Evolutionary conservation across 2,113 vertebrate species (phyloP).

Genomic region (Oplegnathus fasciatus): DNA sequence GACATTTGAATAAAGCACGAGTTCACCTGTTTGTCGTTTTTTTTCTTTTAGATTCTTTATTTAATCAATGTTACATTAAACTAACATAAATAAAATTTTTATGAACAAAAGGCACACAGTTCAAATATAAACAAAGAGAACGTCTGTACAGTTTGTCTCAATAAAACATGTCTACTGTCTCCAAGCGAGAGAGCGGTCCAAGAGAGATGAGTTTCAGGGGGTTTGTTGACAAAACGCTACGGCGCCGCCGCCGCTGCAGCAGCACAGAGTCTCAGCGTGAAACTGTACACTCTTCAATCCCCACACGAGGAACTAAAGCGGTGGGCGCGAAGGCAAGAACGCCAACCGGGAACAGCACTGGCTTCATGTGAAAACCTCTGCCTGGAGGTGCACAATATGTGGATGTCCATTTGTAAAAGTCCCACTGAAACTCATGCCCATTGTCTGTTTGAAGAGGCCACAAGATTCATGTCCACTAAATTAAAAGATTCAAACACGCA

Average conservation of each 20-base stretch:
- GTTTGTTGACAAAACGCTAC: slow-evolving; percentile 55
- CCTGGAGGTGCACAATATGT: slow-evolving; percentile 52
- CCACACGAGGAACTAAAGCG: slow-evolving; percentile 41
- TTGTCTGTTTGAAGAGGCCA: slow-evolving; percentile 72
- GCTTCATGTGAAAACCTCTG: slow-evolving; percentile 60
- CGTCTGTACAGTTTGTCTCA: slow-evolving; percentile 89
- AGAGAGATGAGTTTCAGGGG: slow-evolving; percentile 73
- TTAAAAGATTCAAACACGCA: slow-evolving; percentile 72
- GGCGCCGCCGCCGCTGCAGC: background rate
- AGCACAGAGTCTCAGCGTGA: slow-evolving; percentile 50
- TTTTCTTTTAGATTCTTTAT: slow-evolving; percentile 80
- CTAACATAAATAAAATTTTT: slow-evolving; percentile 95
- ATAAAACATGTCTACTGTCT: slow-evolving; percentile 80
- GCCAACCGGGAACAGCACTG: slow-evolving; percentile 56
- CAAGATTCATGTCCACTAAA: slow-evolving; percentile 70
- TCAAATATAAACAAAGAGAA: slow-evolving; percentile 91
- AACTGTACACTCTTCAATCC: slow-evolving; percentile 53
- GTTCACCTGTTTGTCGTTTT: slow-evolving; percentile 36
- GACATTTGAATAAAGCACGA: slow-evolving; percentile 42
- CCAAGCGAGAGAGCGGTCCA: slow-evolving; percentile 62
- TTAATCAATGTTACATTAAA: slow-evolving; percentile 90
- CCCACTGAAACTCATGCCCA: slow-evolving; percentile 59
- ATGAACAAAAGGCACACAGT: slow-evolving; percentile 93
- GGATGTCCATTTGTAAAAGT: slow-evolving; percentile 53
- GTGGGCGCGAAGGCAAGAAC: slow-evolving; percentile 54